A percentile compares a stretch with the other conserved stretches of the same genome.
phyloP scores from a whole-genome alignment of 2,797 vertebrate species.

The Steatocranus sp. region DNA sequence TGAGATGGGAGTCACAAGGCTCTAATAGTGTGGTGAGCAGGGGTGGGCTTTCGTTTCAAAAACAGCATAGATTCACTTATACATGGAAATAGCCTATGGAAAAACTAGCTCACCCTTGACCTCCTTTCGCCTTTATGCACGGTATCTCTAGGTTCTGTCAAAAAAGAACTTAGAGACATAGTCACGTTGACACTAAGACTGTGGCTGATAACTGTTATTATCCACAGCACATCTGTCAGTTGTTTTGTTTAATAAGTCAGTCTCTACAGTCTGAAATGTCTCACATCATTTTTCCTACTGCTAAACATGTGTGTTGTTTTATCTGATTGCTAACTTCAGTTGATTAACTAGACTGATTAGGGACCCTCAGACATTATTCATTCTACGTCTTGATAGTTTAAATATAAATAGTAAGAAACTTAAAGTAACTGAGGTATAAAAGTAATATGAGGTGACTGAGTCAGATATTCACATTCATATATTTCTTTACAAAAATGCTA shows the following conservation, averaged over 20 bases:
- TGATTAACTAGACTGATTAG: not conserved
- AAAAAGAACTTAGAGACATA: too few species aligned
- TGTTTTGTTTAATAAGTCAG: not conserved
- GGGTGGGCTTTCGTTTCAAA: not conserved
- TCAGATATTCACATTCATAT: not conserved
- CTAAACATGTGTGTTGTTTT: not conserved
- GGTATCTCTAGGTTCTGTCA: not conserved
- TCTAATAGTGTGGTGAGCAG: not conserved
- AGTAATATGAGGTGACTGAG: not conserved
- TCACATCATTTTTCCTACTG: not conserved
- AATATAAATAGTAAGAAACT: not conserved
- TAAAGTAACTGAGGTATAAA: not conserved
- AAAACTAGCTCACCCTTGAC: not conserved
- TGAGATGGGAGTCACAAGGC: not conserved
- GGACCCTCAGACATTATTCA: not conserved
- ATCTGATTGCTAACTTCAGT: not conserved
- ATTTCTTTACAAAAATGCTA: not conserved
- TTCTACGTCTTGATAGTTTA: not conserved
- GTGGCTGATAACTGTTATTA: not conserved
- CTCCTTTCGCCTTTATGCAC: not conserved
- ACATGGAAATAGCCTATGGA: not conserved
- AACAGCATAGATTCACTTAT: not conserved
- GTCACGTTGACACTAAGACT: not conserved
- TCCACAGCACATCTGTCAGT: not conserved
- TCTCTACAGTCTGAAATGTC: not conserved